Evolutionary conservation across 2,113 vertebrate species (phyloP), one percentile per base, ranked within the genome.

Genomic region (Acanthisitta chloris): DNA sequence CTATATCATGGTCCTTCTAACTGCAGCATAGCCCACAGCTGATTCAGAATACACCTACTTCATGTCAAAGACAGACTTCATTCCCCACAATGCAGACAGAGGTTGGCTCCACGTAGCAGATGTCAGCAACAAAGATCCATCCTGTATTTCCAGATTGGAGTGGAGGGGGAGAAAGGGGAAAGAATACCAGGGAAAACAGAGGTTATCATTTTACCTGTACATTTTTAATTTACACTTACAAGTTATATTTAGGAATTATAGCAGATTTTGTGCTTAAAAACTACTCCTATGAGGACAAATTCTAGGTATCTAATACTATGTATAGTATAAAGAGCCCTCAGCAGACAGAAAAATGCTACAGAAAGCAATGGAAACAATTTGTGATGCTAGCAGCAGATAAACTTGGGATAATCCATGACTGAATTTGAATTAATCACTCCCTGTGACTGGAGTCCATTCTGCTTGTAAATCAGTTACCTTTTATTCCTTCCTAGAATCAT

Each of bases 41-140:
- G 43, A 59, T 81, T 34, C 42, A 91, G n/a, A 58, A 33, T 69
- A 81, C 82, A 98, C 99, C 97, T 98, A 99, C 99, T 99, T 99
- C 98, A 99, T 99, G 97, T 99, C 99, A 97, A 99, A 99, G 91
- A 99, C 99, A 26, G 99, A 99, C 92, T 99, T 99, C 99, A 99
- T 99, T 83, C 99, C 99, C 99, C 99, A 99, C 82, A 99, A 98
- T 6, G 99, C 99, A 94, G 99, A 99, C 72, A 99, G 97, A 49
- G 99, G 99, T 87, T 99, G 99, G 97, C 99, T 99, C 99, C 99
- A 99, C 0, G 99, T 99, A 86, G 99, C 99, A 40, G 99, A 99
- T 4, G 99, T 99, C 96, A 99, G 96, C 90, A 99, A 97, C 96
- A 99, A 98, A 76, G 99, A 99, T 48, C 99, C 99, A 80, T 99